Conservation (phyloP, 1,140 invertebrate species). For the Bombus breviceps region DNA sequence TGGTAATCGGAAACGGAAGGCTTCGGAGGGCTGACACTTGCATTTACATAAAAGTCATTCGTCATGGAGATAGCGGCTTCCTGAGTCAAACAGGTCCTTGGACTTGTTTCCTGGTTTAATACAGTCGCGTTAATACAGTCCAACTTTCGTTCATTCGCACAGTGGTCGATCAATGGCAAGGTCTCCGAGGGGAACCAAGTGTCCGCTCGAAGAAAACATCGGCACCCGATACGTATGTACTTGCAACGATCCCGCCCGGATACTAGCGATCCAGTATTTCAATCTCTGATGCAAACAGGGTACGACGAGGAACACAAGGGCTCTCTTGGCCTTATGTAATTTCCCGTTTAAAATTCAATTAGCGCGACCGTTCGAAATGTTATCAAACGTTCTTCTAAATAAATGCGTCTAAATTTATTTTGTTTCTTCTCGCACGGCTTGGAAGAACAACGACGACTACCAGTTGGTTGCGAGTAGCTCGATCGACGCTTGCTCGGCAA, state of each 20-base stretch:
- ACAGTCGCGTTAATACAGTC: background rate
- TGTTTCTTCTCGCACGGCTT: accelerated
- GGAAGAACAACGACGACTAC: no score
- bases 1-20: slow-evolving; percentile 42
- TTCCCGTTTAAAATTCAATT: background rate
- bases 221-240: background rate
- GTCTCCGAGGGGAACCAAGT: background rate
- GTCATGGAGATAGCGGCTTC: slow-evolving; percentile 52
- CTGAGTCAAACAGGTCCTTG: slow-evolving; percentile 50
- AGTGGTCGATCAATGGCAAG: slow-evolving; percentile 52
- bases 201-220: background rate
- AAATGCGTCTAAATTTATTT: no score
- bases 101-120: slow-evolving; percentile 49
- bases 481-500: background rate
- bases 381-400: background rate
- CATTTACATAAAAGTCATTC: slow-evolving; percentile 59
- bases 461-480: no score
- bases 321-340: background rate
- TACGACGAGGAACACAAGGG: background rate
- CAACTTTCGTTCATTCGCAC: slow-evolving; percentile 55
- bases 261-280: background rate
- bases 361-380: background rate
- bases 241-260: background rate
- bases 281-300: background rate
- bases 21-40: slow-evolving; percentile 6